Conservation (phyloP, 1,140 invertebrate genomes). For the Teleogryllus occipitalis region DNA sequence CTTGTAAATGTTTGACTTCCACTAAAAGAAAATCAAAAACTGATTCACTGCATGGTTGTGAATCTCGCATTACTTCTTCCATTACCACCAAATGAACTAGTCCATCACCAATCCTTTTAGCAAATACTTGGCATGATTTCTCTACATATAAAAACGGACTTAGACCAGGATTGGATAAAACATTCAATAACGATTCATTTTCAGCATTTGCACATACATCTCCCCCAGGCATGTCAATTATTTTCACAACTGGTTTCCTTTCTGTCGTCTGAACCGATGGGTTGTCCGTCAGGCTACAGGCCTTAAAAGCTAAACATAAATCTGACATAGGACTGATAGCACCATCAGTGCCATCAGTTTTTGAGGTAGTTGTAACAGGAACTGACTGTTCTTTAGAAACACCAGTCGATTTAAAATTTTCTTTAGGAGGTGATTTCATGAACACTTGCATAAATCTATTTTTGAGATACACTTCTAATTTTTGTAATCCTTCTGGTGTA, state of each 20-base stretch:
- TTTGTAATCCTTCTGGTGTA: conserved; percentile 55
- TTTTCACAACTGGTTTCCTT: not conserved
- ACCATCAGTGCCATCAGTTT: not conserved
- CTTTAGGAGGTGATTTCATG: not conserved
- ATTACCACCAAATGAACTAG: conserved; percentile 33
- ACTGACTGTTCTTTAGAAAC: not conserved
- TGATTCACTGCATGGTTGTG: conserved; percentile 19
- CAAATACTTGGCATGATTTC: conserved; percentile 55
- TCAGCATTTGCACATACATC: not conserved
- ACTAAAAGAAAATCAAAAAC: conserved; percentile 39
- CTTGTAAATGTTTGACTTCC: conserved; percentile 54
- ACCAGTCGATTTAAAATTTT: not conserved
- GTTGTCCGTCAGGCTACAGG: conserved; percentile 15
- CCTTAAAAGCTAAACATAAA: conserved; percentile 17
- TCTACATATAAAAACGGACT: conserved; percentile 52
- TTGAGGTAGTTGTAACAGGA: not conserved
- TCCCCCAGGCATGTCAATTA: not conserved
- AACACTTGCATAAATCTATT: conserved; percentile 31
- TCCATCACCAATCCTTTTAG: conserved; percentile 49
- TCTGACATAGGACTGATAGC: conserved; percentile 20
- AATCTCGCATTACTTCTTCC: conserved; percentile 29
- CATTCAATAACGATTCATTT: conserved; percentile 22
- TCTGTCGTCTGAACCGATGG: not conserved
- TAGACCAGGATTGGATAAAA: conserved; percentile 34
- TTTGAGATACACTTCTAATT: conserved; percentile 66